Conservation (phyloP, 2,797 vertebrate species). For the Epinephelus awoara region DNA sequence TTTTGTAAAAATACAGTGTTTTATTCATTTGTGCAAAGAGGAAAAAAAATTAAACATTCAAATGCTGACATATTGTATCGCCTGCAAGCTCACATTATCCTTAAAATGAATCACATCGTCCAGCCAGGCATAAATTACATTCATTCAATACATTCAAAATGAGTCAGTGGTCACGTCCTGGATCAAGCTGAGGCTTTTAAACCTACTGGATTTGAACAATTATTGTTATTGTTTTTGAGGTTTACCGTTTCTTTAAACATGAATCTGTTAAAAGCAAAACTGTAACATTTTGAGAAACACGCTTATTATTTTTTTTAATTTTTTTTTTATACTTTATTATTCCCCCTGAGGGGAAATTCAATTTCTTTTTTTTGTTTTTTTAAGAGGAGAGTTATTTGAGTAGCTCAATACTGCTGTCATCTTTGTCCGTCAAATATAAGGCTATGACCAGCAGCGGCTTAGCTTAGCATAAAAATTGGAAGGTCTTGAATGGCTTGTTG, state of each 20-base stretch:
- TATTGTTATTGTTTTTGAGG: background rate
- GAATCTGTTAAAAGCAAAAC: background rate
- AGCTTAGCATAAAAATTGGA: conserved; percentile 4
- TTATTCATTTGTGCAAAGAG: background rate
- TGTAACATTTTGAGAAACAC: background rate
- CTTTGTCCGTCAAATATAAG: too few relatives aligned
- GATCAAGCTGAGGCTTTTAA: background rate
- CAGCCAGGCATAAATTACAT: conserved; percentile 36
- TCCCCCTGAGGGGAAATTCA: too few relatives aligned
- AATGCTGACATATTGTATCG: background rate
- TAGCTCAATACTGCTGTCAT: too few relatives aligned
- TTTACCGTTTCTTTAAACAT: background rate
- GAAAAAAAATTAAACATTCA: background rate
- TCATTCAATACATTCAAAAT: background rate
- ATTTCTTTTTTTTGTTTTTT: too few relatives aligned
- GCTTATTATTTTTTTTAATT: too few relatives aligned
- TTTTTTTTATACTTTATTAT: too few relatives aligned
- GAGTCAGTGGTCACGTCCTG: background rate
- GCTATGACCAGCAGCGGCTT: too few relatives aligned
- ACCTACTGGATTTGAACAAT: background rate
- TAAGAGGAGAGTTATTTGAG: too few relatives aligned
- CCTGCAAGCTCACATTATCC: background rate
- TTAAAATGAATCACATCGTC: conserved; percentile 1
- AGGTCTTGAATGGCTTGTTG: conserved; percentile 53
- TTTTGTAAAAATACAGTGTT: background rate